phyloP scores from a whole-genome alignment of 2,888 invertebrate genomes.

The Eilema depressum region DNA sequence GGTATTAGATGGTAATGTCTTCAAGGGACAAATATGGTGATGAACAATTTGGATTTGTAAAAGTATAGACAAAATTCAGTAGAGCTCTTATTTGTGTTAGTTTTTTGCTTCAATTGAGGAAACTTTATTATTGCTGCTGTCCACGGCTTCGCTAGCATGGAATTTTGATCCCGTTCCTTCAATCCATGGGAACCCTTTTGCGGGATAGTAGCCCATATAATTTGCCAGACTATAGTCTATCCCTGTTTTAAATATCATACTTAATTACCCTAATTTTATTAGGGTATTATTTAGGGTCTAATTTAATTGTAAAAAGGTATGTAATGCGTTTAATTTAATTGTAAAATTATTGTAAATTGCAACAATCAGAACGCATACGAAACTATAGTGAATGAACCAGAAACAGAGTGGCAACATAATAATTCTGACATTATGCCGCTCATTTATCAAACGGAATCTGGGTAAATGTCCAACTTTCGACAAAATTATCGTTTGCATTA shows the following conservation, averaged over 20 bases:
- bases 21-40: background rate
- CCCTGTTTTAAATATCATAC: no score
- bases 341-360: background rate
- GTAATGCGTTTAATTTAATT: background rate
- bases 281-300: no score
- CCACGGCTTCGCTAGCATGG: no score
- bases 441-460: slow-evolving; percentile 41
- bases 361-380: slow-evolving; percentile 31
- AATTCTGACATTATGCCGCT: slow-evolving; percentile 34
- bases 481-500: slow-evolving; percentile 52
- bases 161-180: no score
- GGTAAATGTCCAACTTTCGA: slow-evolving; percentile 47
- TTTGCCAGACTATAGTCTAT: no score
- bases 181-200: no score
- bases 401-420: slow-evolving; percentile 1
- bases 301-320: no score
- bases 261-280: no score
- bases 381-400: slow-evolving; percentile 26
- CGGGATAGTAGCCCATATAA: no score
- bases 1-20: background rate
- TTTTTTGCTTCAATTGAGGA: no score
- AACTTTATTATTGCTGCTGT: no score
- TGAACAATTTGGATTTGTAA: background rate
- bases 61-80: background rate
- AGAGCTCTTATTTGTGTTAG: background rate